Conservation (phyloP, 2,113 vertebrate genomes). For the Mastomys natalensis region DNA sequence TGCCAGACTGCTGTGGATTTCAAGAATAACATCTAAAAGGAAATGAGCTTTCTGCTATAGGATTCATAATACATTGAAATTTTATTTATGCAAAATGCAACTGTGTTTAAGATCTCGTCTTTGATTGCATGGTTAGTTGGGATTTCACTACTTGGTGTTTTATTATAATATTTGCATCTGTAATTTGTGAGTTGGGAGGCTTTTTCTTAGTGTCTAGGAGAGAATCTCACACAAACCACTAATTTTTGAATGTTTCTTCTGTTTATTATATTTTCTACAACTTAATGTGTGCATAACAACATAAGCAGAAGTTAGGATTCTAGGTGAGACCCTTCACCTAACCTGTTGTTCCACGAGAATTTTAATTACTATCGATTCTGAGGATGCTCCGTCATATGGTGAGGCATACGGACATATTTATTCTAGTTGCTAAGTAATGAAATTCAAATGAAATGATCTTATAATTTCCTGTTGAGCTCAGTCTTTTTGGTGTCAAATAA, state of each 20-base stretch:
- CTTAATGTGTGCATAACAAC: not conserved
- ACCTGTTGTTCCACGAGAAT: not conserved
- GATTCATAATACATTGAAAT: constrained; percentile 13
- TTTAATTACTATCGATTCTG: not conserved
- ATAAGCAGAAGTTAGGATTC: not conserved
- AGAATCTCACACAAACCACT: not conserved
- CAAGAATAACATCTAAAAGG: constrained; percentile 80
- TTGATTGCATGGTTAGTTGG: not conserved
- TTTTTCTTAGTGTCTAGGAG: not conserved
- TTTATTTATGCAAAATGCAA: constrained; percentile 56
- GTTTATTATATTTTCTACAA: not conserved
- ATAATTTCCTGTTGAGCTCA: not conserved
- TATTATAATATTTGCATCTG: not conserved
- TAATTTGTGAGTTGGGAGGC: not conserved
- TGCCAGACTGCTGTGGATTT: constrained; percentile 75
- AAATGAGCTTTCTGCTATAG: constrained; percentile 73
- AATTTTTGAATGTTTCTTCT: constrained; percentile 8
- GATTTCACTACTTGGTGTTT: constrained; percentile 49
- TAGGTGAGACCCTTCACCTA: not conserved
- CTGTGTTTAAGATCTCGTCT: constrained; percentile 40
- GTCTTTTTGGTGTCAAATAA: not conserved
- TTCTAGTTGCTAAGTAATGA: not conserved
- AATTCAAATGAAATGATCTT: not conserved
- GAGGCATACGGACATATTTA: not conserved
- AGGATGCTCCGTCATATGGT: not conserved